Percentiles rank a stretch among this genome's conserved stretches.
phyloP scores from a whole-genome alignment of 2,113 vertebrate genomes.

The Piaya cayana region DNA sequence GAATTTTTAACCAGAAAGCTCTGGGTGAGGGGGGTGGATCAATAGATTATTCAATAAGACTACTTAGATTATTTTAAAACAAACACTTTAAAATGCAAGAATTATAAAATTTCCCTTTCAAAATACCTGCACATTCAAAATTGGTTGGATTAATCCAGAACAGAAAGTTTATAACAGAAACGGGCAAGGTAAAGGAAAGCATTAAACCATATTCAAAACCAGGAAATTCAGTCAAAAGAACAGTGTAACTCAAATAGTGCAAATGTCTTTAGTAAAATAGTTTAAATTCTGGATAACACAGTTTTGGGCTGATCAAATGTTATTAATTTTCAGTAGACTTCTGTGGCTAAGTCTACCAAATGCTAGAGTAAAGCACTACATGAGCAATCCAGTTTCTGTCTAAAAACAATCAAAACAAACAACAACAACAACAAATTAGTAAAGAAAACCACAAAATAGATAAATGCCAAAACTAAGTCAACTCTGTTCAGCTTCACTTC shows the following conservation, averaged over 20 bases:
- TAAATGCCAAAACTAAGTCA: neutral
- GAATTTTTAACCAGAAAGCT: neutral
- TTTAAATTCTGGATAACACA: neutral
- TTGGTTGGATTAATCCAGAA: neutral
- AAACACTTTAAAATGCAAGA: neutral
- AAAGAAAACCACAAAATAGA: neutral
- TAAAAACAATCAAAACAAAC: neutral
- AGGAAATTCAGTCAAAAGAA: neutral
- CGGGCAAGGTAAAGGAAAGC: neutral
- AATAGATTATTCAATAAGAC: neutral
- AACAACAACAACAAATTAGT: neutral
- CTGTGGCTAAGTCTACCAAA: neutral
- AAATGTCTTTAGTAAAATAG: neutral
- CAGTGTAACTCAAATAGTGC: neutral
- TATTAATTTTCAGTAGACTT: neutral
- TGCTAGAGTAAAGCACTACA: neutral
- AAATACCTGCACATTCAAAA: neutral
- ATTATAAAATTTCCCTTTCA: neutral
- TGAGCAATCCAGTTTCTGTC: neutral
- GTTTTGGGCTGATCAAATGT: neutral
- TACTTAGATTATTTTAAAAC: neutral
- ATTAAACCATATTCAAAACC: neutral
- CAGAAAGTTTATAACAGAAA: neutral
- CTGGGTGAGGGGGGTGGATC: neutral
- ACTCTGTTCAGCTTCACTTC: neutral